Conservation (phyloP, 2,113 vertebrate species). For the Argyrosomus japonicus region DNA sequence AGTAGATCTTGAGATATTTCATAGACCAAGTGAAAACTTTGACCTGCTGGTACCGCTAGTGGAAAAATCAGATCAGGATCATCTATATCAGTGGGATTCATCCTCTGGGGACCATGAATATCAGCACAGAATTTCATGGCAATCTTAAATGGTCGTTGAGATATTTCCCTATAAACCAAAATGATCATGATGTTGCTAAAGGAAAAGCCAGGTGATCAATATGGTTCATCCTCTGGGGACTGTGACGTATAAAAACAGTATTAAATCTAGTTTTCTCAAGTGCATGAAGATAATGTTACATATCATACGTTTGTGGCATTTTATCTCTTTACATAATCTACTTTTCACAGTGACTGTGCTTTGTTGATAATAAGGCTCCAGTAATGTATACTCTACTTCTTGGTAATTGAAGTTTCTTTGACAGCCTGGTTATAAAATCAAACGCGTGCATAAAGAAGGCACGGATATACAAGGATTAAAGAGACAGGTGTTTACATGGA, state of each 20-base stretch:
- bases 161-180: background rate
- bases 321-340: too few species aligned
- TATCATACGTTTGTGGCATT: too few species aligned
- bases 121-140: background rate
- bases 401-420: background rate
- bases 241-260: too few species aligned
- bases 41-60: background rate
- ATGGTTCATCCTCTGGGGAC: background rate
- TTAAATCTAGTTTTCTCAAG: too few species aligned
- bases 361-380: background rate
- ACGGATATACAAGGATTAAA: background rate
- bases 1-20: background rate
- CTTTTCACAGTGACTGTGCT: background rate
- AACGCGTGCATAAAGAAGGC: background rate
- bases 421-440: background rate
- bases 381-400: background rate
- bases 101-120: background rate
- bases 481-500: constrained; percentile 21
- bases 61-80: background rate
- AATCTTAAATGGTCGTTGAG: background rate
- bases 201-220: background rate
- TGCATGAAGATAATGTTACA: background rate
- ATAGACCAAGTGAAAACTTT: background rate
- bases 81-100: background rate
- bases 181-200: background rate